Conservation (phyloP, 2,113 vertebrate species). For the Pseudopipra pipra region DNA sequence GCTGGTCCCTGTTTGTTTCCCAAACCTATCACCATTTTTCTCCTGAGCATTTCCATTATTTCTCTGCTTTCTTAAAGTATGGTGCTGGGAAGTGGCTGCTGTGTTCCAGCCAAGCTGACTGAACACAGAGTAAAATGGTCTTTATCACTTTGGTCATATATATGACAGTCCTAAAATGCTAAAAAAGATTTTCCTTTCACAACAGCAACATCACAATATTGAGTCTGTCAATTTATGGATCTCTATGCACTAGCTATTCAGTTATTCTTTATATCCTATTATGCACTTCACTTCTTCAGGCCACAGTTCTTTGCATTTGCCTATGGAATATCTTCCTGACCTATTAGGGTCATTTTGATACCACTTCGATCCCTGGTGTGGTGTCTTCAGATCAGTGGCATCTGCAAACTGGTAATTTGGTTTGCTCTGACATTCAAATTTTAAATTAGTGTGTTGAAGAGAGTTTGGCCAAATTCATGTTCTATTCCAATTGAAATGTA, state of each 20-base stretch:
- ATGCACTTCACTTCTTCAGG: not conserved
- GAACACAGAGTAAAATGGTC: not conserved
- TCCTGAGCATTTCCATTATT: not conserved
- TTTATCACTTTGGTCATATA: not conserved
- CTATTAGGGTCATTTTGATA: not conserved
- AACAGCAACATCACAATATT: not conserved
- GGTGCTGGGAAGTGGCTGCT: not conserved
- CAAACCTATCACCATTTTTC: not conserved
- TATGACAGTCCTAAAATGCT: not conserved
- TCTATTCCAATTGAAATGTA: not conserved
- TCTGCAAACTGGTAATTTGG: not conserved
- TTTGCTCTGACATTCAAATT: not conserved
- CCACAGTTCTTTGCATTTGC: not conserved
- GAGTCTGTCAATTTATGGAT: not conserved
- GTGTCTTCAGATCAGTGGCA: not conserved
- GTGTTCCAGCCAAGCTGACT: not conserved
- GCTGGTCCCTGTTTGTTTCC: not conserved
- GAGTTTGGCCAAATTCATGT: not conserved
- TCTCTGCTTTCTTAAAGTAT: not conserved
- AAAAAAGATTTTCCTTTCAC: not conserved
- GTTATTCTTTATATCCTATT: not conserved
- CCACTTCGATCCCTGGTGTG: not conserved
- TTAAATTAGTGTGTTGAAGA: not conserved
- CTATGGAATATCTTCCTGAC: not conserved
- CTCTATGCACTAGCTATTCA: not conserved